Conservation (phyloP, 1,140 invertebrate genomes). For the Nasonia giraulti region DNA sequence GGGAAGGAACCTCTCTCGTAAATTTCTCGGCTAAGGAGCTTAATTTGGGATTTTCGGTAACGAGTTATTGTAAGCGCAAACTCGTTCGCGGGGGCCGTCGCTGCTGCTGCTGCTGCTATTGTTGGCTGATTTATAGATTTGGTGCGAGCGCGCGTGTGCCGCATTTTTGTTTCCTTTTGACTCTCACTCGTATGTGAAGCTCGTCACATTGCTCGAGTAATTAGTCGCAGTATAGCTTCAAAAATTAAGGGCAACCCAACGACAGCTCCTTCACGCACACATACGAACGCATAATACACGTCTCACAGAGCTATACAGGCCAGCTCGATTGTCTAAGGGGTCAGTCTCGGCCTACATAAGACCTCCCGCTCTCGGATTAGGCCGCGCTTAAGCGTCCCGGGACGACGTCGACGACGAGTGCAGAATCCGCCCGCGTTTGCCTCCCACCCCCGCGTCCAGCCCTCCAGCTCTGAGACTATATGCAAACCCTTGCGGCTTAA, state of each 20-base stretch:
- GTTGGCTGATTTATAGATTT: slow-evolving; percentile 57
- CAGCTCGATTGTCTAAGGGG: slow-evolving; percentile 16
- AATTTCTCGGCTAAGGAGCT: slow-evolving; percentile 74
- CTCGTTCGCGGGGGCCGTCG: slow-evolving; percentile 55
- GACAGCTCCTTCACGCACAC: background rate
- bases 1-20: slow-evolving; percentile 60
- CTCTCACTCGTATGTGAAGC: no score
- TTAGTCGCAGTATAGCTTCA: no score
- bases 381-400: background rate
- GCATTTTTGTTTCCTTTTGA: background rate
- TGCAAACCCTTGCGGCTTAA: slow-evolving; percentile 66
- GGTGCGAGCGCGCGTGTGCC: background rate
- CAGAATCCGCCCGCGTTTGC: slow-evolving; percentile 9
- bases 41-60: slow-evolving; percentile 74
- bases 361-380: slow-evolving; percentile 36
- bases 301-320: background rate
- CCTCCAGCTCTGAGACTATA: slow-evolving; percentile 47
- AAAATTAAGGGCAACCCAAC: background rate
- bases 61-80: slow-evolving; percentile 70
- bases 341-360: slow-evolving; percentile 40
- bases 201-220: no score
- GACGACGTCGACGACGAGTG: slow-evolving; percentile 50
- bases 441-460: slow-evolving; percentile 12
- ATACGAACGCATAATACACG: background rate
- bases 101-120: background rate